A percentile compares a stretch with the other conserved stretches of the same genome.
phyloP scores from a whole-genome alignment of 1,140 invertebrate species.

The Drosophila kikkawai region DNA sequence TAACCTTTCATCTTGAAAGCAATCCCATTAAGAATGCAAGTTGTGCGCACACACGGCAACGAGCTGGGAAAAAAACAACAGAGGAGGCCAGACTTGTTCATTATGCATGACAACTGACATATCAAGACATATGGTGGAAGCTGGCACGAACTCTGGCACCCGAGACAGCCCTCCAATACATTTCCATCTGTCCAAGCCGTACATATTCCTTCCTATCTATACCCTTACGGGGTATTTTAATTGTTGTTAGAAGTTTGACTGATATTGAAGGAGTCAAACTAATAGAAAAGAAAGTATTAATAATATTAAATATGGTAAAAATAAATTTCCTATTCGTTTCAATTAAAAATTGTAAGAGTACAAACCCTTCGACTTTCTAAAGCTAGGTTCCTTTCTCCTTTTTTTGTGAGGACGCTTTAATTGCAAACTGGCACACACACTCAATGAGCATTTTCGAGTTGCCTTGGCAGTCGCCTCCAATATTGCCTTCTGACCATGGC shows the following conservation, averaged over 20 bases:
- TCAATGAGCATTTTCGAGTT: slow-evolving; percentile 45
- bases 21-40: slow-evolving; percentile 62
- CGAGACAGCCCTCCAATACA: neutral
- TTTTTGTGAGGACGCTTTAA: slow-evolving; percentile 59
- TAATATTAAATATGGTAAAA: no score
- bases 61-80: slow-evolving; percentile 2
- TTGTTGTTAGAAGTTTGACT: neutral
- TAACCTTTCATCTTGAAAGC: slow-evolving; percentile 35
- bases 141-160: slow-evolving; percentile 43
- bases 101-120: slow-evolving; percentile 78
- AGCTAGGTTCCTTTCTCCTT: neutral
- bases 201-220: slow-evolving; percentile 40
- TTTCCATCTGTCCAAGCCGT: neutral
- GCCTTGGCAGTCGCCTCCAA: slow-evolving; percentile 35
- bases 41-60: slow-evolving; percentile 21
- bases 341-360: neutral
- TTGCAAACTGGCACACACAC: slow-evolving; percentile 72
- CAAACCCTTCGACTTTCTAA: neutral
- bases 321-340: neutral
- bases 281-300: neutral
- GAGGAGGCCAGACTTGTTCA: slow-evolving; percentile 33
- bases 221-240: neutral
- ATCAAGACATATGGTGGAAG: slow-evolving; percentile 67
- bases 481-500: slow-evolving; percentile 38
- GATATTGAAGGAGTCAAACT: neutral